phyloP scores from a whole-genome alignment of 2,888 invertebrate species.

The Drosophila peninsularis region DNA sequence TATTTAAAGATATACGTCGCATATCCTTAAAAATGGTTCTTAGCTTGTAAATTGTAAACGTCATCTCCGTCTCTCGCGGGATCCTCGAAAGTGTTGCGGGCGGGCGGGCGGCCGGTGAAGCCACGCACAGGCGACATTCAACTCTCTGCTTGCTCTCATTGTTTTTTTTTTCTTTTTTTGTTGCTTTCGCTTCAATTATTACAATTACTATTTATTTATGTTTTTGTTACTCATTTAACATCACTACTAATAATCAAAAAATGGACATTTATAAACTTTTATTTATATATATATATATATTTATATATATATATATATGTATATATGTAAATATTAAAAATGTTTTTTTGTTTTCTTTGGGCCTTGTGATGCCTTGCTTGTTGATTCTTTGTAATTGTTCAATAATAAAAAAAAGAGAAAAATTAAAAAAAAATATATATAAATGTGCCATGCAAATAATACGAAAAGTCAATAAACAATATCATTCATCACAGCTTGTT shows the following conservation, averaged over 20 bases:
- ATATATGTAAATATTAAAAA: slow-evolving; percentile 71
- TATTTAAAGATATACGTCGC: slow-evolving; percentile 69
- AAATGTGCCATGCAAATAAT: slow-evolving; percentile 32
- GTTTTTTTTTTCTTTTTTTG: slow-evolving; percentile 2
- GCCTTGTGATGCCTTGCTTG: slow-evolving; percentile 28
- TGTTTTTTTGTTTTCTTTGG: slow-evolving; percentile 36
- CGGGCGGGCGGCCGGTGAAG: background rate
- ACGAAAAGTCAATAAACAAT: slow-evolving; percentile 55
- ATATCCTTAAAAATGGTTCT: slow-evolving; percentile 75
- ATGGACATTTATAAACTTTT: slow-evolving; percentile 83
- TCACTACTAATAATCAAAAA: slow-evolving; percentile 83
- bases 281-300: slow-evolving; percentile 60
- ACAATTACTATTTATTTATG: slow-evolving; percentile 62
- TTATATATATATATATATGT: slow-evolving; percentile 54
- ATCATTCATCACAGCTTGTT: slow-evolving; percentile 75
- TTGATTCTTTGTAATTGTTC: slow-evolving; percentile 26
- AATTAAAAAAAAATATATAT: too few species aligned
- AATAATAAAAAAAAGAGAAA: background rate
- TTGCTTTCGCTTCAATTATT: slow-evolving; percentile 63
- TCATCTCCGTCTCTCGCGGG: slow-evolving; percentile 32
- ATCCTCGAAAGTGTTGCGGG: slow-evolving; percentile 16
- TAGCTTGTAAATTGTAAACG: slow-evolving; percentile 68
- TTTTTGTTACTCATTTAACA: slow-evolving; percentile 66
- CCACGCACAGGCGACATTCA: slow-evolving; percentile 29
- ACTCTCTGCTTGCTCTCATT: slow-evolving; percentile 12